Conservation (phyloP, 2,888 invertebrate species). For the Drosophila paranaensis region DNA sequence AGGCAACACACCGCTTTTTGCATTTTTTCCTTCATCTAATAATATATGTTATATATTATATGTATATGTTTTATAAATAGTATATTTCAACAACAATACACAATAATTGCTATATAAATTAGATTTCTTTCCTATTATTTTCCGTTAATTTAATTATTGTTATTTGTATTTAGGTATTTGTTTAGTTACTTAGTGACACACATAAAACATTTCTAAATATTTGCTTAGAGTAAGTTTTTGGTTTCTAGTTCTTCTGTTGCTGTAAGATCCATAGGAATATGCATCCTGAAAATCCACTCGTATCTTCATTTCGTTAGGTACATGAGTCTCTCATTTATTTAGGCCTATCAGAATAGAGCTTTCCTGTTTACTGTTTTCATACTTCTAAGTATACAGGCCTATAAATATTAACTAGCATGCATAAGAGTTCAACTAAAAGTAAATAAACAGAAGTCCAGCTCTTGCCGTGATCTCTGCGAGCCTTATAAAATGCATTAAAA, state of each 20-base stretch:
- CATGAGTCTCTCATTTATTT: conserved; percentile 79
- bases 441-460: conserved; percentile 6
- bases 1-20: conserved; percentile 54
- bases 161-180: conserved; percentile 33
- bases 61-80: conserved; percentile 30
- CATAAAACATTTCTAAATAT: conserved; percentile 73
- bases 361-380: conserved; percentile 17
- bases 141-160: conserved; percentile 47
- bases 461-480: background rate
- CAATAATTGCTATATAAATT: conserved; percentile 59
- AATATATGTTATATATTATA: conserved; percentile 38
- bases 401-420: conserved; percentile 34
- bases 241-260: conserved; percentile 10
- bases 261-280: conserved; percentile 18
- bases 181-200: conserved; percentile 42
- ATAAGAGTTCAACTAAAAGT: conserved; percentile 1
- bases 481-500: conserved; percentile 8
- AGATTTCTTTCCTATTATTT: conserved; percentile 33
- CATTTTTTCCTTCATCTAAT: conserved; percentile 33
- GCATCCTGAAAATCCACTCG: conserved; percentile 32
- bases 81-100: conserved; percentile 63
- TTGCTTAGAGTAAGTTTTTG: conserved; percentile 31
- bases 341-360: conserved; percentile 54
- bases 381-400: conserved; percentile 17
- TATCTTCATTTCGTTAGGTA: conserved; percentile 68